Evolutionary conservation across 2,888 invertebrate genomes (phyloP), one percentile per base, ranked within the genome.

Genomic region (Phaedon cochleariae): DNA sequence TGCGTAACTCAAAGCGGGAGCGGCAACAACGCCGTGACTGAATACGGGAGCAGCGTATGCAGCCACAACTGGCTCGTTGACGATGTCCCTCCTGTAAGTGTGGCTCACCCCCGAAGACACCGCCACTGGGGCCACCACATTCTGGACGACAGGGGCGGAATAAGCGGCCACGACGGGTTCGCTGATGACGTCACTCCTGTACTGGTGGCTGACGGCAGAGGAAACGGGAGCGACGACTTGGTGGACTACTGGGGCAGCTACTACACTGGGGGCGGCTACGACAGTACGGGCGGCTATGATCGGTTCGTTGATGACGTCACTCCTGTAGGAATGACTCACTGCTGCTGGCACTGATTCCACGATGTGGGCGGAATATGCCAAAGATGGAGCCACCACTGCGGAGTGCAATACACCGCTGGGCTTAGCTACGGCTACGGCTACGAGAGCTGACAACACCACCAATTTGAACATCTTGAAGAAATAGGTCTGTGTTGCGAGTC

Each of bases 361-460:
- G 29, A 64, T 64, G 9, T 64, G 58, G 22, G 63, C 59, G 1
- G 65, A 62, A 48, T 55, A 41, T 15, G 69, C 59, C 4, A 59
- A 49, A 17, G 59, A 55, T 46, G 65, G 53, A 34, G 46, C 52
- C 7, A 48, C 17, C 20, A 57, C 20, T 9, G 62, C 59, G 6
- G 59, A 54, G 17, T 59, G 52, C 15, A 29, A 59, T 18, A 64
- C 17, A 15, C 64, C 61, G 51, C 68, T 68, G 65, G 63, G 83
- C 76, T 71, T 84, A 76, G 88, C 69, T 46, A 41, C 88, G 77
- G 85, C 85, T 80, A 87, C 84, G 71, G 88, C 86, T 77, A 86
- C 83, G 71, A 89, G 83, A 84, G 87, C 87, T 84, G 86, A 87
- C 82, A 89, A 77, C 74, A 79, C 77, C 76, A 78, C 77, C 76